A percentile compares a stretch with the other conserved stretches of the same genome.
Evolutionary conservation across 2,888 invertebrate species (phyloP).

Genomic region (Balanococcus diminutus): DNA sequence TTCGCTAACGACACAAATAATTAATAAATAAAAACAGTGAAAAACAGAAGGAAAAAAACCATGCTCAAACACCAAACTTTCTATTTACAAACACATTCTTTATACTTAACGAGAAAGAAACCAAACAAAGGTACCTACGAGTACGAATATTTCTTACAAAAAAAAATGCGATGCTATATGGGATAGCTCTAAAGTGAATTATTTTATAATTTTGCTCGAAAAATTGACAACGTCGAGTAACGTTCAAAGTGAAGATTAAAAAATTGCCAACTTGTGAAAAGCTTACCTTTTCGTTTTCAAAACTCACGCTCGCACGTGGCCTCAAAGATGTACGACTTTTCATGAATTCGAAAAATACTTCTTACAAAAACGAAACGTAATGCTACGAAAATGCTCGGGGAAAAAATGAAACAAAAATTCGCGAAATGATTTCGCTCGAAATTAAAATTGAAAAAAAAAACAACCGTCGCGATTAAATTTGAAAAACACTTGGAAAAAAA

Average conservation of each 20-base stretch:
- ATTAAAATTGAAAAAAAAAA: neutral
- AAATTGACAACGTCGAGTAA: neutral
- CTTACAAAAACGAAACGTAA: neutral
- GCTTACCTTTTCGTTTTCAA: constrained; percentile 10
- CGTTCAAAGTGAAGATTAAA: neutral
- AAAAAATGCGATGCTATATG: neutral
- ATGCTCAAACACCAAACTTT: neutral
- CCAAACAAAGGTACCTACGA: neutral
- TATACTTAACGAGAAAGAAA: neutral
- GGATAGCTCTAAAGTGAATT: neutral
- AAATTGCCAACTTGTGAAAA: neutral
- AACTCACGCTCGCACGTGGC: constrained; percentile 4
- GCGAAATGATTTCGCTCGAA: too few species aligned
- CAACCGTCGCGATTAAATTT: neutral
- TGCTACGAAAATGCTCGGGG: neutral
- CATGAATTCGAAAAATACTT: neutral
- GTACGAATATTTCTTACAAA: too few species aligned
- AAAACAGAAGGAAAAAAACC: neutral
- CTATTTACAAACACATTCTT: neutral
- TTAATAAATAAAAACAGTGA: neutral
- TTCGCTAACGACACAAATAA: neutral
- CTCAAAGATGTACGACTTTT: constrained; percentile 5
- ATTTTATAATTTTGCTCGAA: neutral
- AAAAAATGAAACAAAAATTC: neutral
- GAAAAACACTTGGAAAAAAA: neutral